Conservation (phyloP, 2,113 vertebrate genomes). For the Porphyrio hochstetteri region DNA sequence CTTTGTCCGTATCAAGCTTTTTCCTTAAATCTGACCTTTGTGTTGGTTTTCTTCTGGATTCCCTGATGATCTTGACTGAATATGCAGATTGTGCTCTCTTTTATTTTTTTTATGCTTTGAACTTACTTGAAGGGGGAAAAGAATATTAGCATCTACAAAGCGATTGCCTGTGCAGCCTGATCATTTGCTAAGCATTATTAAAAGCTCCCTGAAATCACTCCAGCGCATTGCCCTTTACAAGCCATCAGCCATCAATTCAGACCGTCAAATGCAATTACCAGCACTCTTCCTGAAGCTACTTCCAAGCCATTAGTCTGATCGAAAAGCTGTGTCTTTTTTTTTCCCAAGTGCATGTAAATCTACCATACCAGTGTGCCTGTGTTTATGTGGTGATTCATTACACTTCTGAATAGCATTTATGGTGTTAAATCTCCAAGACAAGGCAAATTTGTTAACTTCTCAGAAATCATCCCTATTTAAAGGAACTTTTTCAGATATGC, state of each 20-base stretch:
- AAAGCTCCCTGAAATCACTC: slow-evolving; percentile 58
- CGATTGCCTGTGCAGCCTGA: slow-evolving; percentile 23
- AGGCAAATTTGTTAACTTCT: neutral
- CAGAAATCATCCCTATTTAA: neutral
- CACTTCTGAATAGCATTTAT: neutral
- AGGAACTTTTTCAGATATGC: neutral
- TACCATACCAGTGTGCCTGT: neutral
- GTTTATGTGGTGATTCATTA: neutral
- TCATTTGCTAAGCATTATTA: slow-evolving; percentile 68
- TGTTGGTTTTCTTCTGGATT: neutral
- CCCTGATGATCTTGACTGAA: neutral
- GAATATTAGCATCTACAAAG: slow-evolving; percentile 9
- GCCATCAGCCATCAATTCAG: slow-evolving; percentile 66
- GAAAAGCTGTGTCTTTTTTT: slow-evolving; percentile 46
- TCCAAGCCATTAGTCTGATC: slow-evolving; percentile 58
- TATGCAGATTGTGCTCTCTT: neutral
- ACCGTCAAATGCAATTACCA: slow-evolving; percentile 49
- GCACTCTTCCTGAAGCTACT: slow-evolving; percentile 46
- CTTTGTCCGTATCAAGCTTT: neutral
- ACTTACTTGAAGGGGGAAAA: neutral
- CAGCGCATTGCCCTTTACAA: slow-evolving; percentile 59
- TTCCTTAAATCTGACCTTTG: neutral
- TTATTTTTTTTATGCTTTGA: neutral
- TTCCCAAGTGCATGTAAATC: slow-evolving; percentile 2
- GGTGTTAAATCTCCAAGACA: neutral